Evolutionary conservation across 2,888 invertebrate species (phyloP).

Genomic region (Ceramica pisi): DNA sequence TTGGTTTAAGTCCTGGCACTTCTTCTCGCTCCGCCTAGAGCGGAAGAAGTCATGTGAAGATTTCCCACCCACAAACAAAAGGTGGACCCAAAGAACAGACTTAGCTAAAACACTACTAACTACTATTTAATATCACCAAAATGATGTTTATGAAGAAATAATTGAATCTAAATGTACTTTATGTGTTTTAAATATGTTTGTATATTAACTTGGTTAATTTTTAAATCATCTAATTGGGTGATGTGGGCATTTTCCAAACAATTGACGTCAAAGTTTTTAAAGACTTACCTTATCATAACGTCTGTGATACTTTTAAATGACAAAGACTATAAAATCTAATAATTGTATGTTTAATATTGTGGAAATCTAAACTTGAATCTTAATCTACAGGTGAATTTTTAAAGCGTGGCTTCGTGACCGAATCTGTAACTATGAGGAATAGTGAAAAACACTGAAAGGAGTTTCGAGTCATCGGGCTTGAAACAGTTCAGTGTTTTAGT

Average conservation of each 20-base stretch:
- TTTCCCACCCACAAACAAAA: no score
- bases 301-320: conserved; percentile 5
- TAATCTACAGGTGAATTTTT: no score
- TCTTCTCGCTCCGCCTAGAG: no score
- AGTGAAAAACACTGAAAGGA: no score
- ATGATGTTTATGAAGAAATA: conserved; percentile 36
- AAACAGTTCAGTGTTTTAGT: no score
- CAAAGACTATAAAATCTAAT: conserved; percentile 6
- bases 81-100: neutral
- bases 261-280: conserved; percentile 57
- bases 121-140: conserved; percentile 2
- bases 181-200: conserved; percentile 45
- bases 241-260: conserved; percentile 53
- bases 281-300: conserved; percentile 32
- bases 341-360: conserved; percentile 11
- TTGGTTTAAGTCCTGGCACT: no score
- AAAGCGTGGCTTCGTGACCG: no score
- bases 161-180: conserved; percentile 11
- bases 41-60: no score
- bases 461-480: no score
- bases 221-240: conserved; percentile 36
- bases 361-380: neutral
- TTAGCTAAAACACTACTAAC: neutral
- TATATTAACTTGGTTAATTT: conserved; percentile 36
- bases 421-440: no score